A percentile compares a stretch with the other conserved stretches of the same genome.
Evolutionary conservation across 2,888 invertebrate species (phyloP).

Genomic region (Cerastis leucographa): DNA sequence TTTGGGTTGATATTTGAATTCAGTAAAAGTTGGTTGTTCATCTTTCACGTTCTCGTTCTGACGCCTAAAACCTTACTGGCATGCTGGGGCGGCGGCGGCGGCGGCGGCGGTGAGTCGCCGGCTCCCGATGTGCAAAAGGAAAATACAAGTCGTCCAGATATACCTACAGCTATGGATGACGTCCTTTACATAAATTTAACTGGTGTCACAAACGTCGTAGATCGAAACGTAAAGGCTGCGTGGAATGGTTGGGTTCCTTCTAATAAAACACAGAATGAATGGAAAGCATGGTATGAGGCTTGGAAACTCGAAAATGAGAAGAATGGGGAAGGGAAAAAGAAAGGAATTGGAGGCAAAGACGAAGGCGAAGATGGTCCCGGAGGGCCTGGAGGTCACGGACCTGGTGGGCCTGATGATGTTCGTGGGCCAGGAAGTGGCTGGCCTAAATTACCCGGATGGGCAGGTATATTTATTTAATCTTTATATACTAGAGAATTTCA

Average conservation of each 20-base stretch:
- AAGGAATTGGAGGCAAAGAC: no score
- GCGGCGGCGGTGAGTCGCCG: no score
- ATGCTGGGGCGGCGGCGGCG: not conserved
- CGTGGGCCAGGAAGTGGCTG: constrained; percentile 25
- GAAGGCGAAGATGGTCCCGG: not conserved
- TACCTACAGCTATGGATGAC: constrained; percentile 5
- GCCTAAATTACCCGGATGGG: constrained; percentile 17
- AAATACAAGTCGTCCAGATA: no score
- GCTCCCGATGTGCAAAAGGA: no score
- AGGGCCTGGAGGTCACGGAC: not conserved
- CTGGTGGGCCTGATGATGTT: not conserved
- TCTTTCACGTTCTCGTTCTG: not conserved
- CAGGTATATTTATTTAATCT: constrained; percentile 12
- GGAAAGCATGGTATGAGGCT: not conserved
- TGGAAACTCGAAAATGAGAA: not conserved
- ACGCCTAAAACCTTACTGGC: constrained; percentile 1
- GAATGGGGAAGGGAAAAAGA: not conserved
- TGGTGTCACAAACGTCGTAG: not conserved
- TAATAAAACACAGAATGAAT: accelerated
- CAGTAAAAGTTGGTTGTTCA: not conserved
- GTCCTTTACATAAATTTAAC: not conserved
- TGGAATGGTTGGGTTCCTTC: constrained; percentile 26
- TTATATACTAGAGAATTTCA: not conserved
- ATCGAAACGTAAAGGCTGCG: not conserved
- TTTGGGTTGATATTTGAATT: not conserved